phyloP scores from a whole-genome alignment of 92 coral and sea anemone species.

The Bergia sp. region DNA sequence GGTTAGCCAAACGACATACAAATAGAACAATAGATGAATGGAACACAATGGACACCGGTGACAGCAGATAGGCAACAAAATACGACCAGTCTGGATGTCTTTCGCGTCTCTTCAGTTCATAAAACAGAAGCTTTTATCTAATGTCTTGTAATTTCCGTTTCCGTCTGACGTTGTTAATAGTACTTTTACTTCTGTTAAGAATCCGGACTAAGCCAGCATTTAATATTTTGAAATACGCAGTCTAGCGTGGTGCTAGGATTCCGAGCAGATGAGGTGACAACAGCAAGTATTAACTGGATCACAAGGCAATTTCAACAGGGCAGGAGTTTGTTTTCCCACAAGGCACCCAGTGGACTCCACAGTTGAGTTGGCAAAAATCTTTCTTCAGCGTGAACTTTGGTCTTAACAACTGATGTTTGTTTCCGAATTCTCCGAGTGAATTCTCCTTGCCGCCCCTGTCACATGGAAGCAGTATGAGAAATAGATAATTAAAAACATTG shows the following conservation, averaged over 20 bases:
- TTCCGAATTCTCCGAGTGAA: not conserved
- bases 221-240: constrained; percentile 28
- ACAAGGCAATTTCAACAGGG: not conserved
- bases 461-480: constrained; percentile 1
- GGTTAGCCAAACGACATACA: not conserved
- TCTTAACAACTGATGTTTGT: not conserved
- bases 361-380: not conserved
- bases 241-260: not conserved
- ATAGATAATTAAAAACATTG: constrained; percentile 29
- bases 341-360: constrained; percentile 1
- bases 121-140: not conserved
- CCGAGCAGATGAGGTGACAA: not conserved
- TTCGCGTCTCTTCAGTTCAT: not conserved
- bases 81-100: constrained; percentile 34
- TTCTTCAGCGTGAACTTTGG: not conserved
- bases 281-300: not conserved
- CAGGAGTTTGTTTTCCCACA: not conserved
- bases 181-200: not conserved
- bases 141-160: constrained; percentile 9
- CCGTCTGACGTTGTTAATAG: not conserved
- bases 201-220: not conserved
- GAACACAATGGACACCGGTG: constrained; percentile 33
- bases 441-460: not conserved
- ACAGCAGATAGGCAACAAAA: constrained; percentile 41
- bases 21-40: constrained; percentile 33